phyloP scores from a whole-genome alignment of 2,888 invertebrate species.

The Tuta absoluta region DNA sequence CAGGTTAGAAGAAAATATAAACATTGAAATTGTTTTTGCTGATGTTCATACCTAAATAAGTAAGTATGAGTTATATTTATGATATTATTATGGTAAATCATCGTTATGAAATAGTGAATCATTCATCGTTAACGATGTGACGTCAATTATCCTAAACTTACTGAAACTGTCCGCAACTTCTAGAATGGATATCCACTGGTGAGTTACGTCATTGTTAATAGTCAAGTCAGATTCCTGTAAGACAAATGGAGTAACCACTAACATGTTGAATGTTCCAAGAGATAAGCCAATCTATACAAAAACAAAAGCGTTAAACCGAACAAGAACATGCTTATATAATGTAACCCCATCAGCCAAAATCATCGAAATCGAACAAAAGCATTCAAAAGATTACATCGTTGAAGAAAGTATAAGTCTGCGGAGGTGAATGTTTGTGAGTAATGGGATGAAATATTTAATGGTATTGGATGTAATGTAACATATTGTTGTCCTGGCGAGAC shows the following conservation, averaged over 20 bases:
- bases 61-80: background rate
- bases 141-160: background rate
- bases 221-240: background rate
- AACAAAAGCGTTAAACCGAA: background rate
- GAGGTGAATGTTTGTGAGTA: slow-evolving; percentile 4
- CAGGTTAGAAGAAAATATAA: too few relatives aligned
- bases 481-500: slow-evolving; percentile 10
- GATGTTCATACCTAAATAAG: too few relatives aligned
- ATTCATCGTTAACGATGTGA: background rate
- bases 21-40: too few relatives aligned
- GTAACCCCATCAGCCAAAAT: background rate
- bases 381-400: slow-evolving; percentile 4
- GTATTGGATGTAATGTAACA: slow-evolving; percentile 26
- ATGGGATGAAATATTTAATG: slow-evolving; percentile 29
- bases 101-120: background rate
- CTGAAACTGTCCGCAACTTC: background rate
- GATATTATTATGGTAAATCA: background rate
- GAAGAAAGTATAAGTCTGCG: background rate
- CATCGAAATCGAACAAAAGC: background rate
- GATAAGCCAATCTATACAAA: background rate
- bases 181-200: background rate
- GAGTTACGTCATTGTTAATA: background rate
- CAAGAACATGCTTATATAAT: background rate
- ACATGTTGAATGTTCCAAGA: background rate
- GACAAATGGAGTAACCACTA: background rate